A percentile compares a stretch with the other conserved stretches of the same genome.
Evolutionary conservation across 2,797 vertebrate species (phyloP).

Genomic region (Bradypus variegatus): DNA sequence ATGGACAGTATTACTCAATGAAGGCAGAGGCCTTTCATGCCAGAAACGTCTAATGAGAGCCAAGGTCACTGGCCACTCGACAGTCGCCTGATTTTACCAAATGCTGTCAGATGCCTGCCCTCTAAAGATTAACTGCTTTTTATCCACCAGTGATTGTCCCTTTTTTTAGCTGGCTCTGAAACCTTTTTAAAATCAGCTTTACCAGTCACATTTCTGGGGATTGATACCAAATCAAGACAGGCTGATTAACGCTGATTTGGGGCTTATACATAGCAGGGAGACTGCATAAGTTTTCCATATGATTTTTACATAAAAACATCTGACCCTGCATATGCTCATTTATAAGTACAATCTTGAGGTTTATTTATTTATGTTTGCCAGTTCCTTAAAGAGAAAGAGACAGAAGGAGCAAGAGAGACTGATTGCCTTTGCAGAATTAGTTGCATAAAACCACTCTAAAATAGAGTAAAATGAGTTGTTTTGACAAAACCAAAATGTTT

Average conservation of each 20-base stretch:
- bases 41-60: conserved; percentile 35
- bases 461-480: conserved; percentile 25
- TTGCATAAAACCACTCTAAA: conserved; percentile 33
- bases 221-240: conserved; percentile 37
- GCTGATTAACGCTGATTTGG: conserved; percentile 13
- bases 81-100: conserved; percentile 31
- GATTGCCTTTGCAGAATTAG: neutral
- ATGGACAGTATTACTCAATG: conserved; percentile 49
- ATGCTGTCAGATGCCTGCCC: conserved; percentile 39
- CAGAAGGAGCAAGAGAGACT: neutral
- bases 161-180: conserved; percentile 27
- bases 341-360: conserved; percentile 19
- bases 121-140: conserved; percentile 52
- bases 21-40: conserved; percentile 31
- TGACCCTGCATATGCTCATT: conserved; percentile 47
- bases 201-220: conserved; percentile 17
- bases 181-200: conserved; percentile 22
- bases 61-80: neutral
- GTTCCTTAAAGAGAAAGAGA: conserved; percentile 26
- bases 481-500: conserved; percentile 2
- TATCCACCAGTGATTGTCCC: conserved; percentile 15
- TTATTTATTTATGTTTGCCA: conserved; percentile 45
- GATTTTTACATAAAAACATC: conserved; percentile 35
- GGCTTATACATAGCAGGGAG: conserved; percentile 3
- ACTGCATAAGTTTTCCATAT: neutral